Base-by-base conservation (phyloP, 2,888 invertebrate species). In the Nemoura dubitans region DNA sequence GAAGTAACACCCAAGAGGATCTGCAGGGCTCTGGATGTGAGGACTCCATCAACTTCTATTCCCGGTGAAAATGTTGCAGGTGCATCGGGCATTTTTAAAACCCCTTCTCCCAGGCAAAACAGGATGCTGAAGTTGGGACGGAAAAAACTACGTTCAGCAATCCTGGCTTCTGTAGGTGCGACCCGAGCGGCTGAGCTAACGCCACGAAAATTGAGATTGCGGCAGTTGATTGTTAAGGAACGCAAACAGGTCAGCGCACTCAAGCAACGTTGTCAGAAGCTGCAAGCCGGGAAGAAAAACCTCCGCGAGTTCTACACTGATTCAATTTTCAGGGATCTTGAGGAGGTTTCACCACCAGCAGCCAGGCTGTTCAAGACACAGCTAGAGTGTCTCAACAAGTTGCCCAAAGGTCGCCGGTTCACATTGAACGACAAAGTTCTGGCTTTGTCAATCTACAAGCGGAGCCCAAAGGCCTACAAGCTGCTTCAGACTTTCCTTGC, bases 391-490 rank as follows among this genome's bases (percentile, higher is more conserved):
- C 25, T 43, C 0, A 84, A 59, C 59, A 84, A 84, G 26, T n/a
- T 43, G 28, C 36, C 84, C 25, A 28, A 36, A 5, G 81, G 87
- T 26, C 36, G 87, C 76, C 81, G 77, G 25, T 86, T 43, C 30
- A 36, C 87, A 2, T 14, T 42, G 14, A 76, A 86, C 76, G 87
- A 87, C 43, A 87, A 86, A 25, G 76, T 87, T 43, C 43, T 86
- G 14, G 86, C 77, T 16, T 84, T 86, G 25, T 86, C 87, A 25
- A 21, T 87, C 21, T 87, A 42, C 43, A 87, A 87, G 76, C 29
- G 86, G 29, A 87, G 87, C 30, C 80, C 84, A 0, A 78, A 85
- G 27, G 78, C 80, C 16, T 87, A 87, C 59, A 86, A 16, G 26
- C 78, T 78, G 30, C 29, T 86, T 30, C 27, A 77, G 36, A 83